A percentile compares a stretch with the other conserved stretches of the same genome.
Evolutionary conservation across 2,797 vertebrate species (phyloP).

Genomic region (Leucoraja ocellata): DNA sequence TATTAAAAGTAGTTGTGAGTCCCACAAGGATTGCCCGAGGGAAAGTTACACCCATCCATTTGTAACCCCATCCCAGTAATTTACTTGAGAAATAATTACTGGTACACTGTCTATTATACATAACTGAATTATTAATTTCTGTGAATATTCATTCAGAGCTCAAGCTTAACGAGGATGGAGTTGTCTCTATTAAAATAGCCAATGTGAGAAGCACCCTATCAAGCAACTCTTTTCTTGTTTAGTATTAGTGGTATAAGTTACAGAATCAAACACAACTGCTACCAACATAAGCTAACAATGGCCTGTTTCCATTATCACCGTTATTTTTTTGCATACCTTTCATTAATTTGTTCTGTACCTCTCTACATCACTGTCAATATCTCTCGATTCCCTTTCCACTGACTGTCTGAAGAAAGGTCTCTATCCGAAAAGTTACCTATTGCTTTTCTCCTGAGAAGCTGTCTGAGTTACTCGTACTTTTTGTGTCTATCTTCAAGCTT

Average conservation of each 20-base stretch:
- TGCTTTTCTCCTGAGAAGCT: too few relatives aligned
- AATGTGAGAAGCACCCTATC: not conserved
- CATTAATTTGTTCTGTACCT: too few relatives aligned
- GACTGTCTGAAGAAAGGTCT: too few relatives aligned
- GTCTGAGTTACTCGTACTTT: too few relatives aligned
- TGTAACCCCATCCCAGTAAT: not conserved
- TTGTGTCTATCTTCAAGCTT: not conserved
- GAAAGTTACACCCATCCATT: conserved; percentile 25
- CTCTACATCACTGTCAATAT: too few relatives aligned
- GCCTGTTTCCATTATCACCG: too few relatives aligned
- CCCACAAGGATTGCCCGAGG: not conserved
- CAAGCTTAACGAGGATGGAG: not conserved
- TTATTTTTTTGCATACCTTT: too few relatives aligned
- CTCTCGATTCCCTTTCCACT: too few relatives aligned
- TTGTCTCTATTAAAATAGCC: not conserved
- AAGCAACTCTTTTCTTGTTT: not conserved
- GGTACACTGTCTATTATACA: not conserved
- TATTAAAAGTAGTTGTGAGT: not conserved
- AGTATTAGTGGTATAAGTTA: not conserved
- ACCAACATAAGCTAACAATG: too few relatives aligned
- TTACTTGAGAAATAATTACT: not conserved
- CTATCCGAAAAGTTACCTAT: too few relatives aligned
- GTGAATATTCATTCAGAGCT: not conserved
- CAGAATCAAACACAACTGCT: not conserved
- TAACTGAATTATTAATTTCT: not conserved